Conservation (phyloP, 1,140 invertebrate genomes). For the Platorchestia sp. region DNA sequence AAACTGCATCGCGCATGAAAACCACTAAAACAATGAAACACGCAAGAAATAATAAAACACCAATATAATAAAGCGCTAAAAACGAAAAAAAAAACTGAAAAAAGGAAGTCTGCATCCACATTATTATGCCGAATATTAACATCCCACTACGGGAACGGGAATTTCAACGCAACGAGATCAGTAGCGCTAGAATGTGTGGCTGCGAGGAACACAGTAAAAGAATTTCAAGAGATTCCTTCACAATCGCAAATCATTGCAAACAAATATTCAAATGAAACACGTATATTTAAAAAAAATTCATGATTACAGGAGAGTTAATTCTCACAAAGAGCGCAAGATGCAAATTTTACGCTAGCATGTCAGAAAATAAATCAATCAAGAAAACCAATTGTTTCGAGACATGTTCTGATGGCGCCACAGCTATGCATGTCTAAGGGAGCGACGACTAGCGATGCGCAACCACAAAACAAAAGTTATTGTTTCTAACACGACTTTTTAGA, state of each 20-base stretch:
- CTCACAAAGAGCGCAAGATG: background rate
- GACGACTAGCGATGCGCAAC: background rate
- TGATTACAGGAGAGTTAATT: background rate
- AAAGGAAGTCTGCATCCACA: too few species aligned
- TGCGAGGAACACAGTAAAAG: too few species aligned
- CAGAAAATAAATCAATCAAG: background rate
- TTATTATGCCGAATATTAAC: too few species aligned
- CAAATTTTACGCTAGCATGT: background rate
- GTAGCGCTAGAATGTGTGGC: too few species aligned
- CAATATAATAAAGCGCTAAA: background rate
- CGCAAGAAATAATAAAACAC: background rate
- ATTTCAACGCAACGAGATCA: too few species aligned
- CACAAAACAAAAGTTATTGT: background rate
- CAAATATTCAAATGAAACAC: background rate
- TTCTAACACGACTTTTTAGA: background rate
- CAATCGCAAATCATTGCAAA: too few species aligned
- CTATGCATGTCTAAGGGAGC: background rate
- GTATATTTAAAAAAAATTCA: background rate
- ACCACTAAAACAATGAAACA: background rate
- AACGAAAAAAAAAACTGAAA: background rate
- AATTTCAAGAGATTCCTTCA: too few species aligned
- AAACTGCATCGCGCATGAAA: background rate
- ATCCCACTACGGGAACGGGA: too few species aligned
- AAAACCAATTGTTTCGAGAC: background rate
- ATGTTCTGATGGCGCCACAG: background rate